phyloP scores from a whole-genome alignment of 2,888 invertebrate species.

The Perdita meconis region DNA sequence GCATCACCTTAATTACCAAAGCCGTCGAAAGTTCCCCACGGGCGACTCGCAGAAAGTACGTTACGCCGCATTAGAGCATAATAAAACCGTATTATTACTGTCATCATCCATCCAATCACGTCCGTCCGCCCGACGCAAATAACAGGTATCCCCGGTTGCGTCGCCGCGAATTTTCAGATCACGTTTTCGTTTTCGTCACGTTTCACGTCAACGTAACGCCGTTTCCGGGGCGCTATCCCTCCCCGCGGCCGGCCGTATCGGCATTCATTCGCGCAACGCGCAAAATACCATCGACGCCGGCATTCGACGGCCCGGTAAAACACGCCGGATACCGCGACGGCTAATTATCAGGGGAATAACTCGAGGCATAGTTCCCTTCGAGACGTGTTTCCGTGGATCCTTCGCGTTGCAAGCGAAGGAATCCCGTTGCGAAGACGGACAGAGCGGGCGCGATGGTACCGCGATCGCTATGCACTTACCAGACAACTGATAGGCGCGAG shows the following conservation, averaged over 20 bases:
- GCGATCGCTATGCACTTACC: constrained; percentile 85
- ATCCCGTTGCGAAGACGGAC: constrained; percentile 29
- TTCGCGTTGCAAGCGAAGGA: not conserved
- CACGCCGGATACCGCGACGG: constrained; percentile 13
- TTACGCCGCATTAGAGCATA: too few species aligned
- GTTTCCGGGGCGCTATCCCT: not conserved
- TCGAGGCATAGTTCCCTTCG: constrained; percentile 40
- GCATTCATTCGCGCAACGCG: constrained; percentile 5
- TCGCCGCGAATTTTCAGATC: too few species aligned
- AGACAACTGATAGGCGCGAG: constrained; percentile 89
- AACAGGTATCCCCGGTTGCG: too few species aligned
- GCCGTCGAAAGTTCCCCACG: too few species aligned
- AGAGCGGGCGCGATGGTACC: not conserved
- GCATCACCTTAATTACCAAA: too few species aligned
- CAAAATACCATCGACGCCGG: not conserved
- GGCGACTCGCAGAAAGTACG: too few species aligned
- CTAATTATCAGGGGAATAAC: constrained; percentile 53
- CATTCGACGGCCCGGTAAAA: constrained; percentile 22
- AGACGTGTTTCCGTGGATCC: constrained; percentile 21
- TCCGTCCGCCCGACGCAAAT: too few species aligned
- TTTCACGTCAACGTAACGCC: not conserved
- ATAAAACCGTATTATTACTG: too few species aligned
- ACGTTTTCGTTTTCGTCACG: too few species aligned
- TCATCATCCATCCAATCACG: too few species aligned
- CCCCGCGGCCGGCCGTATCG: too few species aligned